Base-by-base conservation (phyloP, 2,113 vertebrate species). In the Fulica atra region DNA sequence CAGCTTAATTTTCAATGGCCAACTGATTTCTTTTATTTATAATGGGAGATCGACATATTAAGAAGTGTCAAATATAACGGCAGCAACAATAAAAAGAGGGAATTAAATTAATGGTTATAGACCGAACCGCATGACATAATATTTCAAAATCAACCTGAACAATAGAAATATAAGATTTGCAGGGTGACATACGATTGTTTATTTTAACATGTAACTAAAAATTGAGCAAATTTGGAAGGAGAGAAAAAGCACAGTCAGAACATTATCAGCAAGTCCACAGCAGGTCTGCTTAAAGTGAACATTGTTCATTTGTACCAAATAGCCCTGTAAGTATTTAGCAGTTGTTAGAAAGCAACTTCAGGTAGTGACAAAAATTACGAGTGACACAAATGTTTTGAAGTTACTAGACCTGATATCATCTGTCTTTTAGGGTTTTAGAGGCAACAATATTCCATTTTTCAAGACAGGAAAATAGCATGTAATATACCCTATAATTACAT, bases 331-430 rank as follows among this genome's bases (percentile, higher is more conserved):
- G 5, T 72, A 15, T 28, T 85, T 56, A 81, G 36, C 48, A 64
- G 81, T 77, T 93, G 21, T 81, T 94, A 81, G 6, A 40, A 86
- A 16, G 17, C n/a, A 89, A 89, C 54, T 88, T 40, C 25, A 92
- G 59, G 23, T 85, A 95, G 81, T 80, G 78, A 69, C 13, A 95
- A 5, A 91, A 91, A 92, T 90, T 86, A 71, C 3, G 26, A 64
- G 56, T 44, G 64, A 5, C 29, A 63, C 7, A 91, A 86, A 64
- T 91, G 44, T 94, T 96, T 96, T 66, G 33, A 93, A 93, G 42
- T 88, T 95, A 66, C 26, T 77, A 83, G 82, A 70, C 28, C 44
- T 92, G 46, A 51, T 26, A 93, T 86, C 51, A 84, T 38, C 50
- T 94, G 60, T 35, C 38, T 80, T 46, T 36, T 21, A 61, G 60